Evolutionary conservation across 2,113 vertebrate species (phyloP), one percentile per base, ranked within the genome.

Genomic region (Mixornis gularis): DNA sequence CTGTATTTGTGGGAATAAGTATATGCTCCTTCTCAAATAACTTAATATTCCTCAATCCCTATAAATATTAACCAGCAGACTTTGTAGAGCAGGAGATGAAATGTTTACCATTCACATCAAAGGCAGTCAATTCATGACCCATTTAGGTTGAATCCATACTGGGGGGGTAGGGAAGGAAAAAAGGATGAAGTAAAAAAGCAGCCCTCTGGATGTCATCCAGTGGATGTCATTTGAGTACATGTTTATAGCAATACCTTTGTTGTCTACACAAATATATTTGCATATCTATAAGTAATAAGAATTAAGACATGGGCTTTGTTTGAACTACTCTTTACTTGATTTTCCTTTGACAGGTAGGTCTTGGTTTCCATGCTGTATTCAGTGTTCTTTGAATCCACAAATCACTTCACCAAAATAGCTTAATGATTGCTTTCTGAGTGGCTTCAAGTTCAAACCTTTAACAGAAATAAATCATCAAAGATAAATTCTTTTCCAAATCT

Each of bases 81-180:
- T 93, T 92, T 68, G 69, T 69, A 65, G 27, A 80, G 62, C 11
- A 74, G 56, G 22, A 90, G 58, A 85, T 60, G 44, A 79, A 81
- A 58, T 63, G 78, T 72, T 89, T 94, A 69, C 49, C 44, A 19
- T 79, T 81, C 62, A 91, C 80, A 89, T 93, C 89, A 95, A 91
- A 95, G 89, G 58, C 32, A 92, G 44, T 84, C 69, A 84, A 87
- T 66, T 80, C 83, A 48, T 88, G 77, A 89, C 69, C 65, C 73
- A 91, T 91, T 89, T 94, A 89, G 56, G n/a, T 1, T 85, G 70
- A 94, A 87, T 93, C 69, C 17, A 49, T 60, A 13, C 34, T 3
- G 29, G 13, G 29, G 12, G 8, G 46, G 9, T 32, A 53, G 30
- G 16, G 7, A 83, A 86, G 32, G 38, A 92, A 86, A 87, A 90